Evolutionary conservation across 2,888 invertebrate species (phyloP), one percentile per base, ranked within the genome.

Genomic region (Galeopsomyia nigrocyanea): DNA sequence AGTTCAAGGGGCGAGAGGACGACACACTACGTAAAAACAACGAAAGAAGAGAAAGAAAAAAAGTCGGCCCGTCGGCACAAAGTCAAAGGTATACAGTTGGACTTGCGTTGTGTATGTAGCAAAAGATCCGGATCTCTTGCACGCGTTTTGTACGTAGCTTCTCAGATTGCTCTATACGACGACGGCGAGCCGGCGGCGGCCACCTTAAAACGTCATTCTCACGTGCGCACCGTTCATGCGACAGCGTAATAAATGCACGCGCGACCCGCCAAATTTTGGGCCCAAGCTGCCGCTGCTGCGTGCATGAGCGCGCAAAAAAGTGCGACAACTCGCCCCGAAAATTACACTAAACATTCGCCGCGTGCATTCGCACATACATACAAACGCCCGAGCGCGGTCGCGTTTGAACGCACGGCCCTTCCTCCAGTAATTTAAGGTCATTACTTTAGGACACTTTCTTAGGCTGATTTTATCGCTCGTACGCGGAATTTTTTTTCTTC

Each of bases 131-230:
- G 79, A 84, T 83, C 81, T 80, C 78, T 14, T 14, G n/a, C 16
- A n/a, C 57, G 57, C 21, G 13, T 79, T 78, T 26, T 7, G 16
- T 79, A 77, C 79, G 81, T 80, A 81, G 81, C 82, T 79, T 80
- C 82, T 84, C 80, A 77, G 82, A 81, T 83, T 83, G 82, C 82
- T 74, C 78, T 79, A 79, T 78, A 80, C 78, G 79, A 79, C 77
- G 80, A 80, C 73, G 80, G 79, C 79, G 80, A 73, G 80, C 78
- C 79, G n/a, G 26, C 26, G 16, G 5, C 80, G 77, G 78, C 82
- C 82, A 82, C 82, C 81, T 83, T 82, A 82, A 82, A 81, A 78
- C 80, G 80, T 81, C 81, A 82, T 83, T 84, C 81, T 82, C 83
- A 83, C 83, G 81, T 83, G 26, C 26, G 26, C 26, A n/a, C 26